These are phyloP conservation scores for Eidolon helvum DNA, from an alignment of 2,113 vertebrate species.

Conservation along the genomic window DNA sequence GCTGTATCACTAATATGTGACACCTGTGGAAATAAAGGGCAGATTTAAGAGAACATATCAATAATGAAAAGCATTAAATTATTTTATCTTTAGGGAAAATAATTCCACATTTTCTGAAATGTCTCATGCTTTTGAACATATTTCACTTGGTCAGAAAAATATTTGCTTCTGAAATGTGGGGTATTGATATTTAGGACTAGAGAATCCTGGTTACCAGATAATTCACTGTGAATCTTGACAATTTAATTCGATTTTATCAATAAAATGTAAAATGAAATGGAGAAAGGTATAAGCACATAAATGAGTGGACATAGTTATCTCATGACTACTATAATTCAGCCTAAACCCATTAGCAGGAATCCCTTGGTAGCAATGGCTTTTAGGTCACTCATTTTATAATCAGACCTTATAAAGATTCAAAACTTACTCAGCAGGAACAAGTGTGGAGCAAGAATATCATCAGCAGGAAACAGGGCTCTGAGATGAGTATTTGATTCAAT, in stretches of 20 bases:
- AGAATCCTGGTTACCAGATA: neutral
- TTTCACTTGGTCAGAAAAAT: neutral
- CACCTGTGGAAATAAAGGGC: neutral
- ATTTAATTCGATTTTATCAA: slow-evolving; percentile 40
- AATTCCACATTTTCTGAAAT: neutral
- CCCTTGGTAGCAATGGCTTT: slow-evolving; percentile 16
- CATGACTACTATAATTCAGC: neutral
- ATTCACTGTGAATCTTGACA: neutral
- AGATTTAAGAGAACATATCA: neutral
- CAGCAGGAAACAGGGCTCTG: neutral
- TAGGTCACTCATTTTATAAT: slow-evolving; percentile 61
- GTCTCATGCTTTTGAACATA: neutral
- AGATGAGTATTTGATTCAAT: slow-evolving; percentile 20
- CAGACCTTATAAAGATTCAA: slow-evolving; percentile 56
- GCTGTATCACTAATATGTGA: neutral
- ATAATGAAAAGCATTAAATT: neutral
- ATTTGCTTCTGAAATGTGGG: neutral
- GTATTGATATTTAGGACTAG: neutral
- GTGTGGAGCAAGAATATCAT: neutral
- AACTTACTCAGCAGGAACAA: slow-evolving; percentile 14
- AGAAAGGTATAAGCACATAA: slow-evolving; percentile 38
- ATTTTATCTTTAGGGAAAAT: neutral
- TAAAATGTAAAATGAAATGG: slow-evolving; percentile 40
- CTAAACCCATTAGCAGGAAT: slow-evolving; percentile 31
- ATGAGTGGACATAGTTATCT: slow-evolving; percentile 26